phyloP scores from a whole-genome alignment of 2,113 vertebrate species.

The Ciconia maguari region DNA sequence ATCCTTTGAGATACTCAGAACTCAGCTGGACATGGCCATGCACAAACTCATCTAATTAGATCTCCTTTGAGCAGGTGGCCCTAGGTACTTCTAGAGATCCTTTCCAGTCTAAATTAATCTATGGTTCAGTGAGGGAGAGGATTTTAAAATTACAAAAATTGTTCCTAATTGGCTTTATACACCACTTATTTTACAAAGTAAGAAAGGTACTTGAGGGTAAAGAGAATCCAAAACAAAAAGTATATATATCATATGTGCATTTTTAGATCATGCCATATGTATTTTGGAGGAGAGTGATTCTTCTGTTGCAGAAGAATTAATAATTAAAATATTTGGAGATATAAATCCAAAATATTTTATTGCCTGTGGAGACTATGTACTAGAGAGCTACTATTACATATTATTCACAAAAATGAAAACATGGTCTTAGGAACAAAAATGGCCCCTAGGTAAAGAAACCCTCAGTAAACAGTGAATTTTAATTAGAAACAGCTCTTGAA shows the following conservation, averaged over 20 bases:
- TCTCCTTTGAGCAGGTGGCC: neutral
- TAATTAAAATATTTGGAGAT: neutral
- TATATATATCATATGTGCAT: neutral
- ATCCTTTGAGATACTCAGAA: neutral
- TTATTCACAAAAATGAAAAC: neutral
- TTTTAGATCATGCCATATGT: neutral
- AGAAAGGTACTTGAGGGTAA: neutral
- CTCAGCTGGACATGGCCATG: neutral
- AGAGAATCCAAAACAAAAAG: neutral
- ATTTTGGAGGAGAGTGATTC: neutral
- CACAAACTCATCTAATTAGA: neutral
- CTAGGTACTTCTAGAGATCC: neutral
- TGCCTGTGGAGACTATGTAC: neutral
- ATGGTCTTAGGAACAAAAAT: neutral
- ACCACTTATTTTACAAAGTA: neutral
- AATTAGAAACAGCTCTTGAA: neutral
- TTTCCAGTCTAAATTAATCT: neutral
- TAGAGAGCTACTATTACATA: neutral
- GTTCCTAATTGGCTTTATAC: neutral
- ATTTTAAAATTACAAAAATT: neutral
- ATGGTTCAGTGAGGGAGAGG: neutral
- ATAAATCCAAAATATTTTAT: neutral
- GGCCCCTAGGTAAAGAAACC: neutral
- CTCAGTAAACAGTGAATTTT: neutral
- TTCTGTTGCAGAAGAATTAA: neutral